These are phyloP conservation scores for Drosophila lowei DNA, from an alignment of 1,140 invertebrate species.

Conservation along the genomic window DNA sequence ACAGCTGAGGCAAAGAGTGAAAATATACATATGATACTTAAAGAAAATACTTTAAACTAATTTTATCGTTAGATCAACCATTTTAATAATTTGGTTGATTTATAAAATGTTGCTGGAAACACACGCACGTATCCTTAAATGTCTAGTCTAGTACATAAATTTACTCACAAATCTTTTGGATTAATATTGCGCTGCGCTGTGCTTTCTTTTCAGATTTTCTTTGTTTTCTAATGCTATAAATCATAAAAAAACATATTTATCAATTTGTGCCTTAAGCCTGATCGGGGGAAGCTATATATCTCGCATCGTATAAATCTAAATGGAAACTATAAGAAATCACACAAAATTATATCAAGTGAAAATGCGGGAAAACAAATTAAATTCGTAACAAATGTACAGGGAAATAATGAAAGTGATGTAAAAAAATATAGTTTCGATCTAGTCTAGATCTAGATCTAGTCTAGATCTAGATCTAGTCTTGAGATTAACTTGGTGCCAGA, in stretches of 20 bases:
- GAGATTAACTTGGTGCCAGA: slow-evolving; percentile 4
- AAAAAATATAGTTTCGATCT: slow-evolving; percentile 12
- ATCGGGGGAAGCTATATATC: slow-evolving; percentile 30
- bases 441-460: too few relatives aligned
- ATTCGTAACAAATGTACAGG: slow-evolving; percentile 68
- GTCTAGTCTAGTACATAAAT: slow-evolving; percentile 62
- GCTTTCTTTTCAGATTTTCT: too few relatives aligned
- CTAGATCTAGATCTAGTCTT: slow-evolving; percentile 1
- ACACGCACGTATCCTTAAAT: slow-evolving; percentile 52
- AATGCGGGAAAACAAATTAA: slow-evolving; percentile 51
- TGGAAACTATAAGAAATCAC: slow-evolving; percentile 62
- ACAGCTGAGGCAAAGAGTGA: too few relatives aligned
- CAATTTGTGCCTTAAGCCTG: slow-evolving; percentile 42
- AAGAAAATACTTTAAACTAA: too few relatives aligned
- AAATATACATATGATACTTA: too few relatives aligned
- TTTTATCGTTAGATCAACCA: too few relatives aligned
- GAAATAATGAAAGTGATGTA: slow-evolving; percentile 42
- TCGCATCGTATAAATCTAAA: slow-evolving; percentile 41
- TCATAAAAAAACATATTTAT: slow-evolving; percentile 50
- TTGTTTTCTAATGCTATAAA: slow-evolving; percentile 56
- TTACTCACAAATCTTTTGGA: slow-evolving; percentile 75
- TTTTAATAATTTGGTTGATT: too few relatives aligned
- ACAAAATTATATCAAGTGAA: slow-evolving; percentile 7
- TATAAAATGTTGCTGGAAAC: too few relatives aligned
- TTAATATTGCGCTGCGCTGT: slow-evolving; percentile 74